Conservation (phyloP, 92 coral and sea anemone species). For the Pocillopora grandis region DNA sequence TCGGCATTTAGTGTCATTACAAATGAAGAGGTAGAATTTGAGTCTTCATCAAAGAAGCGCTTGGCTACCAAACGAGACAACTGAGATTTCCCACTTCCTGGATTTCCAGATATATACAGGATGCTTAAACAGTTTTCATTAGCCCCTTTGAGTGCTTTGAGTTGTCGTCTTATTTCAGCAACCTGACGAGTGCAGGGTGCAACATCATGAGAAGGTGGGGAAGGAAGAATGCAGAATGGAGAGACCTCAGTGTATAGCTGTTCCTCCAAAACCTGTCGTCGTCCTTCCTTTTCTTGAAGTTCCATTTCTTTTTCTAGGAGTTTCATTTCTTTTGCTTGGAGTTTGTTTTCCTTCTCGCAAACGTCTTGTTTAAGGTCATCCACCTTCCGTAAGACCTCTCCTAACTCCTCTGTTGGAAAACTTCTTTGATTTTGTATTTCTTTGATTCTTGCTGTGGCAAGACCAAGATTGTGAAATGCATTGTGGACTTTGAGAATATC, state of each 20-base stretch:
- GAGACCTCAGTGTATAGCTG: neutral
- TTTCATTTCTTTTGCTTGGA: neutral
- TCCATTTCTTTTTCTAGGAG: neutral
- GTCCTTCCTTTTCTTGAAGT: neutral
- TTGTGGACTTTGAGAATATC: neutral
- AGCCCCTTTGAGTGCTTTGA: neutral
- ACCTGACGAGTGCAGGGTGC: neutral
- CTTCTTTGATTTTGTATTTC: neutral
- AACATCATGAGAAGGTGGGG: slow-evolving; percentile 1
- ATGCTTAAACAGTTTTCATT: neutral
- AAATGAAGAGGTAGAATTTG: neutral
- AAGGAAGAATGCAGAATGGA: neutral
- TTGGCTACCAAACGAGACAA: neutral
- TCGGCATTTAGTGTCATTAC: neutral
- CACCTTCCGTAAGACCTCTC: neutral
- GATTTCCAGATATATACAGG: slow-evolving; percentile 5
- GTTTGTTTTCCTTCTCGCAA: neutral
- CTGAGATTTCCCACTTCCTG: slow-evolving; percentile 6
- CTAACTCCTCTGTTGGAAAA: neutral
- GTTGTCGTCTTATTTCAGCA: neutral
- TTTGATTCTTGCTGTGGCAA: neutral
- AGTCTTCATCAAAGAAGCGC: neutral
- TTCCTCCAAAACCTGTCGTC: slow-evolving; percentile 4
- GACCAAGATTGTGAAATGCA: neutral
- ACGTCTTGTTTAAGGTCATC: neutral